Evolutionary conservation across 2,888 invertebrate genomes (phyloP), one percentile per base, ranked within the genome.

Genomic region (Balanococcus diminutus): DNA sequence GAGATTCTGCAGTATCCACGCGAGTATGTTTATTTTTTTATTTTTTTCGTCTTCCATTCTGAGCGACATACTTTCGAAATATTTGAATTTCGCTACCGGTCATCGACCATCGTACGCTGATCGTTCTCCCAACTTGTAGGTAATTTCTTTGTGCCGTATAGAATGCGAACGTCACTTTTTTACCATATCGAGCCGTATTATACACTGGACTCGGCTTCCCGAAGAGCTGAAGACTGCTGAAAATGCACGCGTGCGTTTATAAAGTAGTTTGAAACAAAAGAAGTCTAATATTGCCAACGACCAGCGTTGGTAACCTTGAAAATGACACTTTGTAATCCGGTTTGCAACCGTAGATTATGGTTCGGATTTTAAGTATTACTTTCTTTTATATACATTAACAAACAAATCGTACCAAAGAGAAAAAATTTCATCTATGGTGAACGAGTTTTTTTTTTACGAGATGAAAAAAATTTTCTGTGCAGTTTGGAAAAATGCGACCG

Each of bases 401-500:
- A 46, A 46, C 46, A 11, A 46, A 46, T 46, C 46, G 46, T n/a
- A 46, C 11, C n/a, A 46, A n/a, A n/a, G 46, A 46, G 22, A 67
- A 67, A 72, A 72, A 72, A 72, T 72, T 72, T 72, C 72, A 56
- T 56, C 56, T 22, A 19, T 19, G 56, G 19, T 56, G 56, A 2
- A 56, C 56, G 56, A 56, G 56, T 56, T 56, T 51, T 51, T 56
- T 56, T 56, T 56, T 56, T 22, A 56, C 56, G 56, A 56, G 56
- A 22, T 72, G 72, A 5, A 19, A 67, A 31, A 31, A 72, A 31
- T 28, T 11, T 72, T 31, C 28, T 72, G 14, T 5, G 72, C 16
- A 32, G 72, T 72, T 72, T 72, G 72, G 72, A 72, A 72, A 72
- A 72, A 72, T 72, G 72, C 72, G 72, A 28, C 4, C 28, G 72